Conservation (phyloP, 2,113 vertebrate species). For the Machaerirhynchus nigripectus region DNA sequence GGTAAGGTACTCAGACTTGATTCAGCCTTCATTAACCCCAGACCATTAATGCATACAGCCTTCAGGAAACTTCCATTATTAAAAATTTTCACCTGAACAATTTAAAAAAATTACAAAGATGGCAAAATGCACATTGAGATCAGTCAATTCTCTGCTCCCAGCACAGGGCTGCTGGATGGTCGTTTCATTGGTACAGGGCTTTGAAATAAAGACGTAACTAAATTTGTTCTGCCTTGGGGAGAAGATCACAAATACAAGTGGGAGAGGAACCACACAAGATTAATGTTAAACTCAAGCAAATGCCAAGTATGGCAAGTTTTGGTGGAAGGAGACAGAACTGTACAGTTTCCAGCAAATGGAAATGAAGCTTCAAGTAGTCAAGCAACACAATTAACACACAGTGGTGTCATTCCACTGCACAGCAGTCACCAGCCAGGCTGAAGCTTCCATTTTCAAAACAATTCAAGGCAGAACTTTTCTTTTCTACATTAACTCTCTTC, state of each 20-base stretch:
- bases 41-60: background rate
- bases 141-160: background rate
- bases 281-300: background rate
- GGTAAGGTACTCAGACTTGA: background rate
- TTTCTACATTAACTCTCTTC: background rate
- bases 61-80: background rate
- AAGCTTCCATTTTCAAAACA: background rate
- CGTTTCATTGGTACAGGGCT: background rate
- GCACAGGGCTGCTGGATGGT: background rate
- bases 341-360: background rate
- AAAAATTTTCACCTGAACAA: background rate
- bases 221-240: background rate
- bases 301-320: background rate
- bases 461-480: background rate
- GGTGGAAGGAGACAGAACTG: background rate
- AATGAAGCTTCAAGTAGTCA: background rate
- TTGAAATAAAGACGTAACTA: background rate
- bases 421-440: background rate
- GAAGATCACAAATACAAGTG: background rate
- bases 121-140: background rate
- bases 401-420: rapidly evolving
- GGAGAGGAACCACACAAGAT: background rate
- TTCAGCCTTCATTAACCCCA: background rate
- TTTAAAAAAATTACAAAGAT: background rate
- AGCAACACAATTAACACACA: background rate